phyloP scores from a whole-genome alignment of 2,113 vertebrate species.

The Hystrix brachyura region DNA sequence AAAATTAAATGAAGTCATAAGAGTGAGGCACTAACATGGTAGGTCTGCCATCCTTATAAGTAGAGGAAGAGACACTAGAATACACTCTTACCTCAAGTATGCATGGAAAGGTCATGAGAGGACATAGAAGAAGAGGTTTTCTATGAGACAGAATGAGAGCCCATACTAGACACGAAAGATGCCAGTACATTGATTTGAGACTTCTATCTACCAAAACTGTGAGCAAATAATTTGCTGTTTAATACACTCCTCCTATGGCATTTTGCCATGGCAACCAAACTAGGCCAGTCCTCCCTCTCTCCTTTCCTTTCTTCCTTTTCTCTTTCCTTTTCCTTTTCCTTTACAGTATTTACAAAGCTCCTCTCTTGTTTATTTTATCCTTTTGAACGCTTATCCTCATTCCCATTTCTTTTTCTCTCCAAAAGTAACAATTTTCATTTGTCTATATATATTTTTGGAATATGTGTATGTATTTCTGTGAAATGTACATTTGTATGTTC shows the following conservation, averaged over 20 bases:
- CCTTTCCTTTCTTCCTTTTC: background rate
- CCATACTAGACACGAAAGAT: background rate
- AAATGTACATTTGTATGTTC: background rate
- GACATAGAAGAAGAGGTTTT: background rate
- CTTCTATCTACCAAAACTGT: background rate
- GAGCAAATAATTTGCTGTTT: background rate
- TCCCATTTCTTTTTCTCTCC: background rate
- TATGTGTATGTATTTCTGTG: background rate
- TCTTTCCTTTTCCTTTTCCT: background rate
- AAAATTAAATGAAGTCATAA: background rate
- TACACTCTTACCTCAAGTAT: background rate
- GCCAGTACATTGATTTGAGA: background rate
- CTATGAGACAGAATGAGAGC: background rate
- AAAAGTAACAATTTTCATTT: background rate
- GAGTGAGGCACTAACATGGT: background rate
- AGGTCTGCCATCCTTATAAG: background rate
- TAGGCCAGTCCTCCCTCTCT: background rate
- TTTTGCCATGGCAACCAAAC: background rate
- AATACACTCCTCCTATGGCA: background rate
- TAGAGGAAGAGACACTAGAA: background rate
- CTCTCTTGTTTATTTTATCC: background rate
- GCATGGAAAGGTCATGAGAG: background rate
- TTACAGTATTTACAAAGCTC: background rate
- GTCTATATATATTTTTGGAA: background rate
- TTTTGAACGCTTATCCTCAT: background rate